A percentile compares a stretch with the other conserved stretches of the same genome.
phyloP scores from a whole-genome alignment of 2,797 vertebrate species.

The Arctocebus calabarensis region DNA sequence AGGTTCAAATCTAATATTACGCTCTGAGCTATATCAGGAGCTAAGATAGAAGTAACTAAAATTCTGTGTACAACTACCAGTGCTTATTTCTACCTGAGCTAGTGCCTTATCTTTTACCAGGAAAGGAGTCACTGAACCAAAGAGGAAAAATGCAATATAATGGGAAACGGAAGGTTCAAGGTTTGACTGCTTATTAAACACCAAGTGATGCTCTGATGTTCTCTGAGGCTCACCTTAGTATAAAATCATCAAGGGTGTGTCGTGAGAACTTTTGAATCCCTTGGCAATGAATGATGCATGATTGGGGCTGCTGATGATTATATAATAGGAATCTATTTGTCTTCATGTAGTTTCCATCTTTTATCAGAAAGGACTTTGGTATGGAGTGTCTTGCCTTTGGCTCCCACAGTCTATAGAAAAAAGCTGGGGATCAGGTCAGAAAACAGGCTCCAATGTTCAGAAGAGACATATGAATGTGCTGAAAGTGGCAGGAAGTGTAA shows the following conservation, averaged over 20 bases:
- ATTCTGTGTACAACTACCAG: background rate
- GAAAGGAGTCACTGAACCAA: background rate
- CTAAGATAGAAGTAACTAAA: background rate
- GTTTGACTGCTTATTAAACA: conserved; percentile 43
- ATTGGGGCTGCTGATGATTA: too few relatives aligned
- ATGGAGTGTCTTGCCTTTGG: background rate
- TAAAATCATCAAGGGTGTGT: background rate
- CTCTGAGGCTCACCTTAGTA: background rate
- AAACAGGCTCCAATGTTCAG: background rate
- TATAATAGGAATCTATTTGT: background rate
- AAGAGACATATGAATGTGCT: background rate
- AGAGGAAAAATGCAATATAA: conserved; percentile 19
- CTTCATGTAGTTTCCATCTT: background rate
- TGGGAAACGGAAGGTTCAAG: background rate
- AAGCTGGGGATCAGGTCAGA: background rate
- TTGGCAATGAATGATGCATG: background rate
- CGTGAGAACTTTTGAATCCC: background rate
- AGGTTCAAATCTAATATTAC: background rate
- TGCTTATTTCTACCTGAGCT: background rate
- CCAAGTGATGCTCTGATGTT: background rate
- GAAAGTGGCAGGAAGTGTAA: background rate
- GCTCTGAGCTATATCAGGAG: background rate
- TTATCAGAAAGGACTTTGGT: background rate
- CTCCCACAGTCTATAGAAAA: background rate
- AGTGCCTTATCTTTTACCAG: background rate